Base-by-base conservation (phyloP, 2,888 invertebrate genomes). In the Nymphalis c-album region DNA sequence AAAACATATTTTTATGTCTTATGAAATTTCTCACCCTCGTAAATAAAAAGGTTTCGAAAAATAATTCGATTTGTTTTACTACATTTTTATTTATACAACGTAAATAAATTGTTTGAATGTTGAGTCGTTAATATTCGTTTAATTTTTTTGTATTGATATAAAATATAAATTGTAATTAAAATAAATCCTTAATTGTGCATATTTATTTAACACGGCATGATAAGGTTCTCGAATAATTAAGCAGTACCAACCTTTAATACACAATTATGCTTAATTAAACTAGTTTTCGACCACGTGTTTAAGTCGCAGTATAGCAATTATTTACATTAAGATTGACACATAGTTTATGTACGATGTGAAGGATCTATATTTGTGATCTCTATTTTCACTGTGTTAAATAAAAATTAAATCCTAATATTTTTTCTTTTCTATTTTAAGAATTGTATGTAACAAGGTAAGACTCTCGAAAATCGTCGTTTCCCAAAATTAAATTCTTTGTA, bases 401-500 rank as follows among this genome's bases (percentile, higher is more conserved):
- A 4, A 40, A 40, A 40, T 13, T 13, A 40, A 0, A 40, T 40
- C 13, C 13, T 40, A 40, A 40, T 40, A 40, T 40, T 13, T 40
- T 40, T 40, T 13, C 40, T 13, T 13, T 13, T 40, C 4, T 40
- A 40, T 13, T 40, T 40, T 40, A 40, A 40, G 13, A 4, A 4
- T 40, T 40, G 40, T 40, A 13, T 13, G 40, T 40, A 40, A 4
- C 13, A 40, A 40, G 13, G 40, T 10, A 58, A 53, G 62, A 63
- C 48, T 66, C 26, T 55, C 55, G 60, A 65, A 60, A 55, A 67
- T 59, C 7, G 16, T 40, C 40, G 50, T 55, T 60, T 31, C 58
- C 53, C 47, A 65, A 65, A 68, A 65, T 64, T 60, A 18, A 63
- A 18, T 55, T 67, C 47, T 55, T 55, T 46, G 57, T 64, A 45